phyloP scores from a whole-genome alignment of 1,140 invertebrate species.

The Antheraea mylitta region DNA sequence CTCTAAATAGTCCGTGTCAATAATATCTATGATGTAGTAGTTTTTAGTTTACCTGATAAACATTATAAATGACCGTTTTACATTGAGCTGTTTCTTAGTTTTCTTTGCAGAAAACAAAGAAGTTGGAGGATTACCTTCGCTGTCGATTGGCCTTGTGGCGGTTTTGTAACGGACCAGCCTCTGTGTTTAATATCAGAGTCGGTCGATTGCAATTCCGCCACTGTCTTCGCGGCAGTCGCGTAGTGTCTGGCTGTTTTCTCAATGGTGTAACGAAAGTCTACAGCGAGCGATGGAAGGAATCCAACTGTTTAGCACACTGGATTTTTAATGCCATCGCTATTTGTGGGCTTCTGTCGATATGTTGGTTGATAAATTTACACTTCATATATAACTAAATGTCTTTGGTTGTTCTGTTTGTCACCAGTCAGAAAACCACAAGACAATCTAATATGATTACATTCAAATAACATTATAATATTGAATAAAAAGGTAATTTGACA shows the following conservation, averaged over 20 bases:
- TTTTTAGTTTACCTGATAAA: background rate
- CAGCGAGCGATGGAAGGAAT: slow-evolving; percentile 69
- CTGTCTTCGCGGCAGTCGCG: slow-evolving; percentile 37
- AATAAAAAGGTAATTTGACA: background rate
- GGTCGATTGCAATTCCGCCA: slow-evolving; percentile 50
- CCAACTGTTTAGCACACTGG: slow-evolving; percentile 67
- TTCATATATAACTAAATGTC: background rate
- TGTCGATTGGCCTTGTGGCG: slow-evolving; percentile 18
- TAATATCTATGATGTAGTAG: background rate
- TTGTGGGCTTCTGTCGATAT: slow-evolving; percentile 48
- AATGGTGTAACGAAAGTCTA: slow-evolving; percentile 48
- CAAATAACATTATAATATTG: too few relatives aligned
- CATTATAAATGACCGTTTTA: slow-evolving; percentile 17
- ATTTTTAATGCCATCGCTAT: slow-evolving; percentile 68
- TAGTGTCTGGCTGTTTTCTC: slow-evolving; percentile 17
- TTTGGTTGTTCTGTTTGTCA: background rate
- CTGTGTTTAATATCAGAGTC: slow-evolving; percentile 49
- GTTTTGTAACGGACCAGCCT: slow-evolving; percentile 57
- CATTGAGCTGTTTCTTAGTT: slow-evolving; percentile 2
- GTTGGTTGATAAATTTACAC: background rate
- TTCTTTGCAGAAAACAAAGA: background rate
- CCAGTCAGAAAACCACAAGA: background rate
- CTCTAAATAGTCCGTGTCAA: background rate
- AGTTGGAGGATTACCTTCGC: background rate
- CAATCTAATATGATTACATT: background rate